phyloP scores from a whole-genome alignment of 2,113 vertebrate species.

The Ciconia stormi region DNA sequence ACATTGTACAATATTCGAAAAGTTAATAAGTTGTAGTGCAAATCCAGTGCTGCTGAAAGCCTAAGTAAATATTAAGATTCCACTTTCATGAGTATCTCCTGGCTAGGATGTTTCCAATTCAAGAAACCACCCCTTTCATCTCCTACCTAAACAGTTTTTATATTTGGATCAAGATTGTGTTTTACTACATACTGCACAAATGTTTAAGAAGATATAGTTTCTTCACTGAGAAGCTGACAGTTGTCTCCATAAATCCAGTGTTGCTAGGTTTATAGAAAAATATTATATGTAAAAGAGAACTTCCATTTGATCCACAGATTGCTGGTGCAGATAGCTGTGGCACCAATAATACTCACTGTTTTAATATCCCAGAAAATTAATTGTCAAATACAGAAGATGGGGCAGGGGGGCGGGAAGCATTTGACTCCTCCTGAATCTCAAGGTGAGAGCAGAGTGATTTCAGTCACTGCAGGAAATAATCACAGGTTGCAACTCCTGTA shows the following conservation, averaged over 20 bases:
- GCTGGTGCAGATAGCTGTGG: not conserved
- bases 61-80: conserved; percentile 50
- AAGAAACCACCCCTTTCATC: conserved; percentile 23
- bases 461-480: not conserved
- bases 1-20: not conserved
- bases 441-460: not conserved
- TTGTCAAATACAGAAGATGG: not conserved
- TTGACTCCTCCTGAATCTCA: not conserved
- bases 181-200: conserved; percentile 18
- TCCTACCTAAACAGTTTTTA: conserved; percentile 19
- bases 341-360: not conserved
- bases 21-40: not conserved
- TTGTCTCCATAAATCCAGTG: not conserved
- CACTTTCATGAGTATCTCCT: not conserved
- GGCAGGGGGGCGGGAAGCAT: not conserved
- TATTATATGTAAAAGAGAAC: not conserved
- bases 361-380: not conserved
- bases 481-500: not conserved
- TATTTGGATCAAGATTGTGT: conserved; percentile 33
- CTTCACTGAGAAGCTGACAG: not conserved
- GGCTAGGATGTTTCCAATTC: conserved; percentile 26
- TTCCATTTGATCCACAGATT: not conserved
- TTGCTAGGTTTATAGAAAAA: not conserved
- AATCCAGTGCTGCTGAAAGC: not conserved
- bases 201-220: not conserved